These are phyloP conservation scores for Adineta ricciae DNA, from an alignment of 2,888 invertebrate genomes.

Conservation along the genomic window DNA sequence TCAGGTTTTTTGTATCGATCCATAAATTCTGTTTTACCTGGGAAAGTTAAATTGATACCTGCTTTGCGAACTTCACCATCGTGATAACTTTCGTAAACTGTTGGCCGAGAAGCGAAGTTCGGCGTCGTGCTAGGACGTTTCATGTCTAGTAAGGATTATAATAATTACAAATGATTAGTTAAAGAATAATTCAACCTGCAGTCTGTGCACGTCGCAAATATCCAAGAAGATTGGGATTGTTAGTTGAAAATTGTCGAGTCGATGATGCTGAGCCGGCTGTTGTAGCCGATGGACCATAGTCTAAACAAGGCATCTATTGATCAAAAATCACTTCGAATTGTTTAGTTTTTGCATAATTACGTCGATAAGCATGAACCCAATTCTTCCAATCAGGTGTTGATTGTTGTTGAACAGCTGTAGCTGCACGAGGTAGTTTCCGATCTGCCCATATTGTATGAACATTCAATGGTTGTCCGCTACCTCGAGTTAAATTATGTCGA, in stretches of 20 bases:
- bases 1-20: conserved; percentile 39
- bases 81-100: background rate
- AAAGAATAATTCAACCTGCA: background rate
- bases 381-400: background rate
- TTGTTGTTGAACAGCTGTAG: background rate
- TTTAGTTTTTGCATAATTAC: background rate
- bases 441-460: conserved; percentile 4
- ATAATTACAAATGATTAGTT: background rate
- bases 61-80: conserved; percentile 37
- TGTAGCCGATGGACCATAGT: background rate
- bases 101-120: conserved; percentile 35
- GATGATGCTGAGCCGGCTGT: background rate
- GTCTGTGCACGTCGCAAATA: background rate
- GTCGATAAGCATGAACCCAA: background rate
- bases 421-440: background rate
- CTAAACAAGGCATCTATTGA: background rate
- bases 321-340: background rate
- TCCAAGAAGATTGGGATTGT: background rate
- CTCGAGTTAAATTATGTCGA: conserved; percentile 44
- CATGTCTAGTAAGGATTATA: background rate
- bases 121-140: conserved; percentile 35
- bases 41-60: conserved; percentile 47
- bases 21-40: conserved; percentile 46
- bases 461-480: background rate
- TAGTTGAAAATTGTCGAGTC: background rate